Base-by-base conservation (phyloP, 2,888 invertebrate species). In the Emesis russula region DNA sequence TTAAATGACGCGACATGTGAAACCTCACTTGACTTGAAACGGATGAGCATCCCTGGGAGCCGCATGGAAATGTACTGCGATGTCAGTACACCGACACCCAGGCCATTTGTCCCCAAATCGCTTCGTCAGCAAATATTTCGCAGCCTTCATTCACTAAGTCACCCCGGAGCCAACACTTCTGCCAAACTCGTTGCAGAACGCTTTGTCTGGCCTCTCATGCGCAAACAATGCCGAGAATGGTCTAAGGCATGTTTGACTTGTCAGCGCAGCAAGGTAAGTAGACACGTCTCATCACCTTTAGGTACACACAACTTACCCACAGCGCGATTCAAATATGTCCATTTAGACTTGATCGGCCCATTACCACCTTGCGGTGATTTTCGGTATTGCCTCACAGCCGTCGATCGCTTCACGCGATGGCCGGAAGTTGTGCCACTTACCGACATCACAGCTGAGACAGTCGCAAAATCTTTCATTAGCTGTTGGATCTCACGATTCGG, bases 261-360 rank as follows among this genome's bases (percentile, higher is more conserved):
- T 71, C 97, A 97, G 79, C 89, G 90, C 5, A 70, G 89, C 0
- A 97, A 97, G 80, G 85, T 97, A 0, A 66, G 83, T 0, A 87
- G 96, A 13, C 97, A 96, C 92, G 87, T 31, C 79, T 3, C 31
- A 13, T 25, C 80, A 88, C 95, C 9, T 41, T 84, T 25, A 86
- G 82, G 0, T 86, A 97, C 7, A 96, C 97, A 89, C 84, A 88
- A 13, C 95, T 53, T 84, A 38, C 87, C 87, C 11, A 48, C 74
- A 13, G 96, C 81, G 79, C 96, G 78, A 13, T 79, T 79, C 48
- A 44, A 41, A 18, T 33, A 79, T n/a, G 41, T 97, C 7, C 97
- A 98, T 91, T 93, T 98, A 3, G 97, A 98, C 90, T 91, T 98
- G 7, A 95, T 98, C 1, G 97, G 97, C 3, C 97, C 97, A 0